Base-by-base conservation (phyloP, 2,888 invertebrate species). In the Chrysolina oricalcia region DNA sequence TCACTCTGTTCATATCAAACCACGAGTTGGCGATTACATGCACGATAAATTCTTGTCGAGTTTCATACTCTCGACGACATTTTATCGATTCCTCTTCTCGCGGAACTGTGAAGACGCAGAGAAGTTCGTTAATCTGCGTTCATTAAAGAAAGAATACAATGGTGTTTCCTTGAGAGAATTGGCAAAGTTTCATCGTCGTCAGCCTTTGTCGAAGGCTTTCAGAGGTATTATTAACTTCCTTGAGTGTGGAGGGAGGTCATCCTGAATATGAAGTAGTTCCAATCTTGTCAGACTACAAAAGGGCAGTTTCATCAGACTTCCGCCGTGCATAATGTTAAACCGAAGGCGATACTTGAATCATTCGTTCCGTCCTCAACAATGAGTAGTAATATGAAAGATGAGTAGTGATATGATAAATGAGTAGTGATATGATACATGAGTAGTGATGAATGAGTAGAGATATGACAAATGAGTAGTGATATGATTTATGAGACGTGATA, bases 191-290 rank as follows among this genome's bases (percentile, higher is more conserved):
- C 48, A 48, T n/a, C 48, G 17, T n/a, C n/a, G 48, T 48, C 48
- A 48, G 8, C 48, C 48, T 48, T 48, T 48, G 48, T 48, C 48
- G 17, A 48, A 48, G 48, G 48, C n/a, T 48, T 48, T 3, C 48
- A 48, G 48, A 17, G 48, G 48, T 48, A 48, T 48, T 48, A 48
- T 48, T 48, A 48, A 48, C 48, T 48, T 48, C 48, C 48, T 48
- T 48, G 48, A 48, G 17, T 48, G 48, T 48, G 10, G 48, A 17
- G 48, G 48, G 48, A 48, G 48, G 48, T 48, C 48, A 48, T 48
- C 48, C 48, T 48, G 48, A 48, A 48, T 48, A 48, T 48, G 48
- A 48, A 48, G 48, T 48, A 17, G 48, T 48, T 17, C 48, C 48
- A 48, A 48, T 48, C 48, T 48, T 48, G 48, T 17, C 17, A 48